phyloP scores from a whole-genome alignment of 2,888 invertebrate genomes.

The Amphipyra tragopoginis region DNA sequence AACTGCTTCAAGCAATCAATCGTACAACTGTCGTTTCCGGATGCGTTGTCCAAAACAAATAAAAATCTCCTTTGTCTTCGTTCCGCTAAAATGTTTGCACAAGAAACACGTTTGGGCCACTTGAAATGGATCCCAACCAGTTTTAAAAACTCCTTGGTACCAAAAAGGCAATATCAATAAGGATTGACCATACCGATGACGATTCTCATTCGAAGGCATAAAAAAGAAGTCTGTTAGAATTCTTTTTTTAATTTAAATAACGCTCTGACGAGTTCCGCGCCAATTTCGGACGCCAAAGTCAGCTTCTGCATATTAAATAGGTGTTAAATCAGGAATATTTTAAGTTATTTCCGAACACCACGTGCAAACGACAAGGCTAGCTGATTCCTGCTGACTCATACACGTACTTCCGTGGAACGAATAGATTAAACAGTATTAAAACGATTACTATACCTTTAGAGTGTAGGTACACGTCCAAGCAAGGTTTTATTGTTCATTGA shows the following conservation, averaged over 20 bases:
- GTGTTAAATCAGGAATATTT: conserved; percentile 19
- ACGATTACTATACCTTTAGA: conserved; percentile 11
- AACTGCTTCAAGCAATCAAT: conserved; percentile 29
- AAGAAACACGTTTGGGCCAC: conserved; percentile 45
- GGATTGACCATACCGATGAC: conserved; percentile 11
- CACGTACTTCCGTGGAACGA: conserved; percentile 46
- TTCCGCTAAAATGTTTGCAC: conserved; percentile 56
- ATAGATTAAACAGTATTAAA: conserved; percentile 37
- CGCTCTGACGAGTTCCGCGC: background rate
- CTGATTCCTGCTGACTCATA: conserved; percentile 54
- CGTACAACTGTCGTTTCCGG: conserved; percentile 52
- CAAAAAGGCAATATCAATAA: conserved; percentile 36
- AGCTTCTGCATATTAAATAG: background rate
- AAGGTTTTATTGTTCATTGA: conserved; percentile 36
- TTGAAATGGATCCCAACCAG: conserved; percentile 36
- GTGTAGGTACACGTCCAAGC: conserved; percentile 9
- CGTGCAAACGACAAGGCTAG: conserved; percentile 29
- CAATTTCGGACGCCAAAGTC: conserved; percentile 10
- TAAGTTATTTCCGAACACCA: conserved; percentile 36
- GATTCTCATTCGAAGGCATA: background rate
- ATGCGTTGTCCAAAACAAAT: conserved; percentile 38
- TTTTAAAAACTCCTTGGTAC: conserved; percentile 30
- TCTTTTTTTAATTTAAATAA: conserved; percentile 13
- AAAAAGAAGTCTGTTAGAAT: background rate
- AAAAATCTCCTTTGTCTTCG: conserved; percentile 54